These are phyloP conservation scores for Nerophis lumbriciformis DNA, from an alignment of 2,113 vertebrate genomes.

Conservation along the genomic window DNA sequence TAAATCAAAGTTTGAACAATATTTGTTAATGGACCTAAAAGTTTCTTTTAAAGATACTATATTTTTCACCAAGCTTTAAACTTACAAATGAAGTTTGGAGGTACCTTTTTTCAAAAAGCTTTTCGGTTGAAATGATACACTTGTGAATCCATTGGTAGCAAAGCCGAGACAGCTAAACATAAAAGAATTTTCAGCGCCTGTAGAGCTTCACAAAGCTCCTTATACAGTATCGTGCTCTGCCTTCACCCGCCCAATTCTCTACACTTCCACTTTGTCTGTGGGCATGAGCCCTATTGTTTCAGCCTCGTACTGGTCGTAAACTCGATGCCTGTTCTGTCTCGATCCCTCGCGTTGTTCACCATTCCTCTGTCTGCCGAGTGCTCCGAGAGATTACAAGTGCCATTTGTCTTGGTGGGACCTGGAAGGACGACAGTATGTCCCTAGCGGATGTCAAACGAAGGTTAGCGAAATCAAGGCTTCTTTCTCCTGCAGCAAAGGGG, in stretches of 20 bases:
- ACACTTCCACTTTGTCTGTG: conserved; percentile 25
- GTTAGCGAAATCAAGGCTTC: conserved; percentile 35
- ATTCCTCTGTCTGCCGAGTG: conserved; percentile 43
- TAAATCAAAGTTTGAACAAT: too few relatives aligned
- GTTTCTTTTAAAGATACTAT: too few relatives aligned
- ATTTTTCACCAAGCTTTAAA: background rate
- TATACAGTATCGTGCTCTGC: background rate
- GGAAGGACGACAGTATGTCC: conserved; percentile 23
- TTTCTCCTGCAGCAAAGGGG: conserved; percentile 34
- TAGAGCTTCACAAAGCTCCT: conserved; percentile 8
- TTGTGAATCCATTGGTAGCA: conserved; percentile 19
- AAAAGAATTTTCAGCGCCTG: conserved; percentile 10
- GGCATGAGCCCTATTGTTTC: conserved; percentile 31
- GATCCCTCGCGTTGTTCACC: conserved; percentile 40
- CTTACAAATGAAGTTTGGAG: background rate
- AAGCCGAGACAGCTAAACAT: conserved; percentile 12
- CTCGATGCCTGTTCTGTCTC: conserved; percentile 28
- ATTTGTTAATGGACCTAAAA: too few relatives aligned
- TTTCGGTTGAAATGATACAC: conserved; percentile 16
- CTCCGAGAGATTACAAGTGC: conserved; percentile 47
- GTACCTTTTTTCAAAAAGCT: conserved; percentile 1
- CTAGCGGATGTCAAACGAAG: conserved; percentile 21
- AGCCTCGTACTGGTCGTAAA: conserved; percentile 29
- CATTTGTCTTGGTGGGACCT: conserved; percentile 40
- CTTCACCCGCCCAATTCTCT: conserved; percentile 23